Percentiles rank a stretch among this genome's conserved stretches.
These are phyloP conservation scores for Megalops atlanticus DNA, from an alignment of 2,113 vertebrate genomes.

Conservation along the genomic window DNA sequence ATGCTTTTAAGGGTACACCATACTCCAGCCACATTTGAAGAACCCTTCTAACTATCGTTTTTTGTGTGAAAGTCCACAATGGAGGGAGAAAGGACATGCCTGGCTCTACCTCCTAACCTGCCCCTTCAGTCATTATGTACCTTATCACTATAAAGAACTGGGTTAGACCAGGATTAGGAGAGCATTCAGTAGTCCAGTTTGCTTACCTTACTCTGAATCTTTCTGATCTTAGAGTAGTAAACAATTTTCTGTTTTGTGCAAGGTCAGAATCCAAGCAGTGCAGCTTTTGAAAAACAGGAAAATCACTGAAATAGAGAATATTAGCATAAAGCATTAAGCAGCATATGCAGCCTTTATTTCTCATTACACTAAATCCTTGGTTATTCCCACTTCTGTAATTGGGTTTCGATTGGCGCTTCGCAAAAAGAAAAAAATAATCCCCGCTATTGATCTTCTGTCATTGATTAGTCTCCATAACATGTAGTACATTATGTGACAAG, in stretches of 20 bases:
- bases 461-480: constrained; percentile 65
- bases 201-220: too few species aligned
- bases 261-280: too few species aligned
- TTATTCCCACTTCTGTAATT: constrained; percentile 59
- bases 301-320: neutral
- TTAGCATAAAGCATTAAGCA: neutral
- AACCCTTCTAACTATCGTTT: too few species aligned
- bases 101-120: constrained; percentile 4
- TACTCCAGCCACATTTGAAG: too few species aligned
- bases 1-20: too few species aligned
- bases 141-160: too few species aligned
- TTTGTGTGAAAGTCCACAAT: neutral
- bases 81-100: neutral
- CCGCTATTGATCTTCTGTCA: constrained; percentile 62
- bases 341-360: neutral
- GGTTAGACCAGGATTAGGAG: too few species aligned
- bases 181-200: neutral
- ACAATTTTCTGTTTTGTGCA: too few species aligned
- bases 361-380: constrained; percentile 20
- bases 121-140: too few species aligned
- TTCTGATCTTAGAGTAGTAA: too few species aligned
- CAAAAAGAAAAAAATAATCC: constrained; percentile 62
- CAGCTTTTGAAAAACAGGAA: too few species aligned
- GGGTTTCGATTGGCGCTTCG: constrained; percentile 64
- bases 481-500: constrained; percentile 51